These are phyloP conservation scores for Calyptommatus sinebrachiatus DNA, from an alignment of 2,113 vertebrate genomes.

Conservation along the genomic window DNA sequence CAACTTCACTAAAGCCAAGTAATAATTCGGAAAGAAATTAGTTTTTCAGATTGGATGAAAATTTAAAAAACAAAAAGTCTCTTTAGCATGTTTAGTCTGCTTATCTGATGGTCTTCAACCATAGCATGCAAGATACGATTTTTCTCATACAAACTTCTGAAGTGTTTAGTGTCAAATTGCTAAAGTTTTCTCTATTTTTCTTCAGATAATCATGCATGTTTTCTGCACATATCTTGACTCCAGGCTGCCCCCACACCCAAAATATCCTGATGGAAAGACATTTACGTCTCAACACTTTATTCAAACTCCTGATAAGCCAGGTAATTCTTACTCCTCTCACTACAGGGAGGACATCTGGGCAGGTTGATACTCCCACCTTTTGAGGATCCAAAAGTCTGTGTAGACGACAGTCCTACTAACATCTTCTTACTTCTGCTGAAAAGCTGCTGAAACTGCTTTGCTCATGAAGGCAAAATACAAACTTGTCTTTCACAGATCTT, in stretches of 20 bases:
- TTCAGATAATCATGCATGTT: conserved; percentile 91
- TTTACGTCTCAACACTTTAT: conserved; percentile 95
- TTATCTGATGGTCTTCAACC: too few relatives aligned
- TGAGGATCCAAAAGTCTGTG: too few relatives aligned
- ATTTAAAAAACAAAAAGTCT: too few relatives aligned
- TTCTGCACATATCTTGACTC: conserved; percentile 97
- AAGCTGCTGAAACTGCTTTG: background rate
- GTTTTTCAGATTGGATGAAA: too few relatives aligned
- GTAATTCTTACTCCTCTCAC: conserved; percentile 57
- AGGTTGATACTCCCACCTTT: too few relatives aligned
- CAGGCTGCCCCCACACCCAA: conserved; percentile 91
- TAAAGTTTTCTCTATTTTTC: background rate
- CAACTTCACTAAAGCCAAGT: too few relatives aligned
- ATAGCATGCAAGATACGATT: background rate
- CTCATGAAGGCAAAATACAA: background rate
- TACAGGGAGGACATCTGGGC: too few relatives aligned
- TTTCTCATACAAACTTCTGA: background rate
- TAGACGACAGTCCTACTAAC: too few relatives aligned
- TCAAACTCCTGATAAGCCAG: conserved; percentile 92
- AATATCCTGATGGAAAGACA: conserved; percentile 94
- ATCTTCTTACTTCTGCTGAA: too few relatives aligned
- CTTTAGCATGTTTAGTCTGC: too few relatives aligned
- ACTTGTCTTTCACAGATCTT: conserved; percentile 71
- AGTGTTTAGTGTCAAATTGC: rapidly evolving
- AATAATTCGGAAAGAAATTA: too few relatives aligned